These are phyloP conservation scores for Macaria notata DNA, from an alignment of 2,888 invertebrate species.

Conservation along the genomic window DNA sequence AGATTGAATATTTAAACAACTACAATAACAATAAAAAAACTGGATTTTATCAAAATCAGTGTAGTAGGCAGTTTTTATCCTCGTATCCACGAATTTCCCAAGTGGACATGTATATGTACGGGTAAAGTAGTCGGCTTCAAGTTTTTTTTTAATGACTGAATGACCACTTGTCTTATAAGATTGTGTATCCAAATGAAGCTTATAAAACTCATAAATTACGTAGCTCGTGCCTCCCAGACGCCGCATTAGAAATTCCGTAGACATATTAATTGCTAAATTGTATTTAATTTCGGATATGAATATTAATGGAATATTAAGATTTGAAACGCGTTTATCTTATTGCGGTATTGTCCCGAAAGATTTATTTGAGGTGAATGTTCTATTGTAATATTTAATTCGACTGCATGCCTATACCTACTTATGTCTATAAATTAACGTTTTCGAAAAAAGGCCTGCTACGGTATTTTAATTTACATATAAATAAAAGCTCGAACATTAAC, in stretches of 20 bases:
- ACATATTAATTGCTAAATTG: constrained; percentile 31
- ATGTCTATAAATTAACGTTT: too few species aligned
- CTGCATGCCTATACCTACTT: constrained; percentile 15
- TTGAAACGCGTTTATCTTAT: constrained; percentile 16
- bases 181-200: constrained; percentile 25
- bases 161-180: constrained; percentile 22
- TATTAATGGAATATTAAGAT: constrained; percentile 30
- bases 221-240: constrained; percentile 28
- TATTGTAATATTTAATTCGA: neutral
- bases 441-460: too few species aligned
- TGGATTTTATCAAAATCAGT: too few species aligned
- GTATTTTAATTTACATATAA: too few species aligned
- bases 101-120: too few species aligned
- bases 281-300: constrained; percentile 34
- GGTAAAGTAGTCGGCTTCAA: too few species aligned
- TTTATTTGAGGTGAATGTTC: constrained; percentile 8
- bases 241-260: constrained; percentile 25
- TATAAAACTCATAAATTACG: constrained; percentile 29
- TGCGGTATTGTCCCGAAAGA: constrained; percentile 18
- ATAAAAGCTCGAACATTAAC: too few species aligned
- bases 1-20: too few species aligned
- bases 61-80: too few species aligned
- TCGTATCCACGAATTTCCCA: too few species aligned
- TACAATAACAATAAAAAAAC: too few species aligned
- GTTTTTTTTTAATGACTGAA: too few species aligned